These are phyloP conservation scores for Alethe castanea DNA, from an alignment of 2,113 vertebrate genomes.

Conservation along the genomic window DNA sequence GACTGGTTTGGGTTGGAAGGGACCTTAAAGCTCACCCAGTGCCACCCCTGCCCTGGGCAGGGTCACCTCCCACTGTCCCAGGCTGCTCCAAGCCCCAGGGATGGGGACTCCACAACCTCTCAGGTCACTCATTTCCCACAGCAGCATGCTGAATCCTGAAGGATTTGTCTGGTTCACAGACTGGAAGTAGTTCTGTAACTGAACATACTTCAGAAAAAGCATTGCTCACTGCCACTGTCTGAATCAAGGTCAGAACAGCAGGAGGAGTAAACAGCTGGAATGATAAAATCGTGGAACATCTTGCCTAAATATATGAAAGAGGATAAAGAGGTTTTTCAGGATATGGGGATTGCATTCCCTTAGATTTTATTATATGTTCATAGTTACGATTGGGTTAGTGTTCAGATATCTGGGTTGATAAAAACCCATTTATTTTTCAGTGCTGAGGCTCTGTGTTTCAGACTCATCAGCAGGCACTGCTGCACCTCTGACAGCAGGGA, in stretches of 20 bases:
- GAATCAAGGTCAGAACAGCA: background rate
- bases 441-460: background rate
- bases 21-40: background rate
- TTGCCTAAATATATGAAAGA: background rate
- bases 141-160: background rate
- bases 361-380: fast-evolving
- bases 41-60: background rate
- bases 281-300: background rate
- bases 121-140: background rate
- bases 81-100: background rate
- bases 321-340: background rate
- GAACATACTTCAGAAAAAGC: background rate
- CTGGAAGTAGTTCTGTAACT: background rate
- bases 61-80: background rate
- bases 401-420: background rate
- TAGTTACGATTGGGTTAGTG: background rate
- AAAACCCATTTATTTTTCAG: background rate
- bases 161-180: background rate
- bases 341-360: background rate
- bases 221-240: background rate
- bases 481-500: background rate
- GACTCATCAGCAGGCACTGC: background rate
- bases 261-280: background rate
- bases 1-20: background rate
- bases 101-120: background rate